Evolutionary conservation across 2,113 vertebrate genomes (phyloP).

Genomic region (Aepyceros melampus): DNA sequence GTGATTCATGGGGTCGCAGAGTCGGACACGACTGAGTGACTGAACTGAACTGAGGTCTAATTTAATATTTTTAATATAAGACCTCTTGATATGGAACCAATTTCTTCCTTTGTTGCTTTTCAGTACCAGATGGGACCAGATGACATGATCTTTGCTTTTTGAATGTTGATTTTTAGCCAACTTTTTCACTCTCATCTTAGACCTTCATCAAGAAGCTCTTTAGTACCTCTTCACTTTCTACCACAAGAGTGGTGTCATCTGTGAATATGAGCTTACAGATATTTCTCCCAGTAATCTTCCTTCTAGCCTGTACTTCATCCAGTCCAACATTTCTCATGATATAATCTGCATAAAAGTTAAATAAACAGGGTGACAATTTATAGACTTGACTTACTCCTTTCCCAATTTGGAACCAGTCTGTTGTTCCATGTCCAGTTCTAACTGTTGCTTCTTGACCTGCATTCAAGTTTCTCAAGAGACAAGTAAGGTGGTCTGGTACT

Average conservation of each 20-base stretch:
- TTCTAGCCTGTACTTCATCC: background rate
- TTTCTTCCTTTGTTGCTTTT: background rate
- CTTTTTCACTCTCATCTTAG: background rate
- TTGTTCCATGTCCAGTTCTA: background rate
- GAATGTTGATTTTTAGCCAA: background rate
- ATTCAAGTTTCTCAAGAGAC: background rate
- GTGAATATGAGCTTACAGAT: background rate
- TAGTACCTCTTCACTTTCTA: background rate
- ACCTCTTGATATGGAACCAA: background rate
- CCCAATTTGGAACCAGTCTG: background rate
- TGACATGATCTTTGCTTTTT: background rate
- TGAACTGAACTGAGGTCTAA: background rate
- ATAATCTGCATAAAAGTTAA: background rate
- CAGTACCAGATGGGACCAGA: fast-evolving
- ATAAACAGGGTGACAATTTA: background rate
- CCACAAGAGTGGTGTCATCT: background rate
- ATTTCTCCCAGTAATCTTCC: background rate
- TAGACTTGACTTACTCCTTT: background rate
- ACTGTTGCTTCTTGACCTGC: background rate
- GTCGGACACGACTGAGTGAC: too few relatives aligned
- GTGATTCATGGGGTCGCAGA: too few relatives aligned
- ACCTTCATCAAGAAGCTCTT: background rate
- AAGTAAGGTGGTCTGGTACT: background rate
- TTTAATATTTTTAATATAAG: background rate
- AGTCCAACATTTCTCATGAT: background rate